These are phyloP conservation scores for Agrilus mali DNA, from an alignment of 2,888 invertebrate species.

Conservation along the genomic window DNA sequence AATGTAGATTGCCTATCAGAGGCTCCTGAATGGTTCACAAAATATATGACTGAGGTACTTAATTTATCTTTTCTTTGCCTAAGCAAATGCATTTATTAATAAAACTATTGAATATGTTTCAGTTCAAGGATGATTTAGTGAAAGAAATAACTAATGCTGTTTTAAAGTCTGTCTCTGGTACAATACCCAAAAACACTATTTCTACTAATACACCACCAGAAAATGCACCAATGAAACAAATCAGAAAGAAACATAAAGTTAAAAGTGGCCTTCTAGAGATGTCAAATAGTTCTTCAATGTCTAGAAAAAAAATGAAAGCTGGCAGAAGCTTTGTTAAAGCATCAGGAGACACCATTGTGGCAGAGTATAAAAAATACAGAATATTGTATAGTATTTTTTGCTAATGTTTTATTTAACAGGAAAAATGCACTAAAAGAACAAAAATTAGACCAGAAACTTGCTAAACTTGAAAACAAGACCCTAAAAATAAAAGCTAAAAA, in stretches of 20 bases:
- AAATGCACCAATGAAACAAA: conserved; percentile 19
- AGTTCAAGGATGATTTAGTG: conserved; percentile 27
- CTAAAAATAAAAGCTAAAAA: conserved; percentile 32
- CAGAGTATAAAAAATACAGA: no score
- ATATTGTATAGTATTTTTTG: no score
- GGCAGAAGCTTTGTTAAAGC: no score
- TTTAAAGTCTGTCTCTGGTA: conserved; percentile 13
- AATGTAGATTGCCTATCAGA: conserved; percentile 13
- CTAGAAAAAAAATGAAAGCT: no score
- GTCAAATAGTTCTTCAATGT: no score
- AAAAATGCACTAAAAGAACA: conserved; percentile 15
- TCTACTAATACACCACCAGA: conserved; percentile 9
- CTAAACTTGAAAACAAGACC: conserved; percentile 32
- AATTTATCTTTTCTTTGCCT: no score
- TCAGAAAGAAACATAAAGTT: conserved; percentile 10
- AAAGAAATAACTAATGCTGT: conserved; percentile 24
- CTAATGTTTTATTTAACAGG: no score
- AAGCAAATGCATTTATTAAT: no score
- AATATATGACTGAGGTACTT: conserved; percentile 28
- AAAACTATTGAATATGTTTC: conserved; percentile 7
- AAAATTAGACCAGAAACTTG: conserved; percentile 30
- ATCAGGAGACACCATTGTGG: no score
- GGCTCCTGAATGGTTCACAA: conserved; percentile 29
- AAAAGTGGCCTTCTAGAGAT: no score
- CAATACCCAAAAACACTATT: no score